Conservation (phyloP, 2,888 invertebrate genomes). For the Drosophila robusta region DNA sequence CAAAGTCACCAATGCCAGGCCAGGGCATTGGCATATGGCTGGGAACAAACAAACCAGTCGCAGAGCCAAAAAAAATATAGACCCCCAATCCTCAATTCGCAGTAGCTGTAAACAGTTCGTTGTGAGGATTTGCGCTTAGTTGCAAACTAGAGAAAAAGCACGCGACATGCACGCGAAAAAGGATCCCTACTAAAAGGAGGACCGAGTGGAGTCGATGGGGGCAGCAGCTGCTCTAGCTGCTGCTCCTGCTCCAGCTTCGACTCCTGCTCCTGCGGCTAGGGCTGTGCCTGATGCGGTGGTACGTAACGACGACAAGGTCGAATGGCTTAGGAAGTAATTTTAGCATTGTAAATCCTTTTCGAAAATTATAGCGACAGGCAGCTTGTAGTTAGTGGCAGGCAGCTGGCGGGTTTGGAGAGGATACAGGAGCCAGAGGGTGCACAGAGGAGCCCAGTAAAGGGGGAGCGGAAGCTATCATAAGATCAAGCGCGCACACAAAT, state of each 20-base stretch:
- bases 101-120: constrained; percentile 56
- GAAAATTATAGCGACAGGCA: constrained; percentile 80
- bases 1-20: constrained; percentile 11
- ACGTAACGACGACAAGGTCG: constrained; percentile 74
- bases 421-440: background rate
- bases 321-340: constrained; percentile 80
- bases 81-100: constrained; percentile 10
- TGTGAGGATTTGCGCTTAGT: constrained; percentile 70
- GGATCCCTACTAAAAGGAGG: constrained; percentile 12
- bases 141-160: constrained; percentile 48
- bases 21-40: constrained; percentile 40
- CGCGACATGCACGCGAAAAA: constrained; percentile 31
- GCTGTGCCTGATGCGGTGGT: constrained; percentile 35
- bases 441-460: background rate
- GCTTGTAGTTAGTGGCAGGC: constrained; percentile 74
- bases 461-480: constrained; percentile 59
- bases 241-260: constrained; percentile 4
- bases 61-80: constrained; percentile 16
- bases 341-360: constrained; percentile 79
- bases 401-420: background rate
- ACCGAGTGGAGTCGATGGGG: too few relatives aligned
- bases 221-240: background rate
- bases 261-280: constrained; percentile 4
- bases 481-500: constrained; percentile 69
- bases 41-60: constrained; percentile 26